These are phyloP conservation scores for Microplitis demolitor DNA, from an alignment of 1,140 invertebrate genomes.

Conservation along the genomic window DNA sequence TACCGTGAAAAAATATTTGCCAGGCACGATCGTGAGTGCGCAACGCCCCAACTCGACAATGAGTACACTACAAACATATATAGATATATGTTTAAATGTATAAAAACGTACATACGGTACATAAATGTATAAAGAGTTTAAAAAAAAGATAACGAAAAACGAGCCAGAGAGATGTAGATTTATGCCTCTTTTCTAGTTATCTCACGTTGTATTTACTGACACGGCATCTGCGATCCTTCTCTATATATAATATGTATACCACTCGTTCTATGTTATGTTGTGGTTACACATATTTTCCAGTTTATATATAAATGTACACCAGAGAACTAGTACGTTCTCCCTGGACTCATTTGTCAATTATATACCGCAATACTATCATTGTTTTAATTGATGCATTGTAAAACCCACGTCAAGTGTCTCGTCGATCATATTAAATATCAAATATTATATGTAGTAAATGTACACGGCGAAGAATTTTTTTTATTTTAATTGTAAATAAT, in stretches of 20 bases:
- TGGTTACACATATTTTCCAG: background rate
- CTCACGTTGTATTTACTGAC: slow-evolving; percentile 21
- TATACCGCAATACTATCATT: slow-evolving; percentile 12
- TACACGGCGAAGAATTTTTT: too few species aligned
- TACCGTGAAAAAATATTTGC: slow-evolving; percentile 18
- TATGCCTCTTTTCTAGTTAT: slow-evolving; percentile 31
- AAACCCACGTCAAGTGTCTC: background rate
- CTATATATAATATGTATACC: background rate
- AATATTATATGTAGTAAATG: background rate
- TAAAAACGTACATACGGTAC: background rate
- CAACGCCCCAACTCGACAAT: slow-evolving; percentile 4
- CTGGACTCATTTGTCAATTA: slow-evolving; percentile 23
- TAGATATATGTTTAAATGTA: background rate
- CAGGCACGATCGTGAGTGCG: slow-evolving; percentile 8
- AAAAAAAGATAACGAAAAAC: background rate
- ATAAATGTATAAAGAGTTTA: too few species aligned
- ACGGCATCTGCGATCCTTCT: background rate
- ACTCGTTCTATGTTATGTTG: background rate
- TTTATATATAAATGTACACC: slow-evolving; percentile 10
- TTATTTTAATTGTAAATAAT: too few species aligned
- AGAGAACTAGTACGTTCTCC: slow-evolving; percentile 18
- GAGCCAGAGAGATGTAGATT: slow-evolving; percentile 12
- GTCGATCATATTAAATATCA: background rate
- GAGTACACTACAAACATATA: too few species aligned
- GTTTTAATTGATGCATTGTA: slow-evolving; percentile 22